A percentile compares a stretch with the other conserved stretches of the same genome.
These are phyloP conservation scores for Ictalurus furcatus DNA, from an alignment of 2,113 vertebrate genomes.

Conservation along the genomic window DNA sequence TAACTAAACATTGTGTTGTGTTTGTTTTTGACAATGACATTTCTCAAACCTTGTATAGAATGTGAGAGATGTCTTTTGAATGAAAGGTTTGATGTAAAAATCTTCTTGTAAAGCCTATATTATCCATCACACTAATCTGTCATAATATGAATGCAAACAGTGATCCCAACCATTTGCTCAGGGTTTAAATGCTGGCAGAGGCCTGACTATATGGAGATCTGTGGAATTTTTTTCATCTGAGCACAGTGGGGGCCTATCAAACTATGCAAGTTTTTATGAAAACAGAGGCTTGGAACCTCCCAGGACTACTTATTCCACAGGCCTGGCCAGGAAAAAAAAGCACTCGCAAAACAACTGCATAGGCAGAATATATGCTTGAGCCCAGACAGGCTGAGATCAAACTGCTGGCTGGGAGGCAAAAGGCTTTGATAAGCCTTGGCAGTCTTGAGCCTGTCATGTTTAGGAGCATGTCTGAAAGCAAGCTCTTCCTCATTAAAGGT, in stretches of 20 bases:
- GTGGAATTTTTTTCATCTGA: conserved; percentile 15
- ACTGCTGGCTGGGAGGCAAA: conserved; percentile 49
- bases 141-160: not conserved
- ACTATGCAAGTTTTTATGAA: conserved; percentile 40
- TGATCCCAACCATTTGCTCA: not conserved
- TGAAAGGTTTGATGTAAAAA: not conserved
- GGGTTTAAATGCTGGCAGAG: conserved; percentile 1
- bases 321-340: conserved; percentile 60
- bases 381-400: conserved; percentile 61
- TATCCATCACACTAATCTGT: not conserved
- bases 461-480: conserved; percentile 36
- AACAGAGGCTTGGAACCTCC: conserved; percentile 40
- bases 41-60: not conserved
- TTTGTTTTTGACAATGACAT: conserved; percentile 11
- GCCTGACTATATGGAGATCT: not conserved
- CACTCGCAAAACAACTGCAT: conserved; percentile 54
- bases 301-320: conserved; percentile 59
- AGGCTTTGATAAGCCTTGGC: conserved; percentile 56
- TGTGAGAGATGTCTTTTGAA: not conserved
- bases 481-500: conserved; percentile 26
- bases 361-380: conserved; percentile 44
- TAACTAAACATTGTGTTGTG: not conserved
- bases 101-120: not conserved
- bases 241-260: conserved; percentile 41
- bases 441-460: conserved; percentile 27